Base-by-base conservation (phyloP, 2,113 vertebrate species). In the Cyanoliseus patagonus region DNA sequence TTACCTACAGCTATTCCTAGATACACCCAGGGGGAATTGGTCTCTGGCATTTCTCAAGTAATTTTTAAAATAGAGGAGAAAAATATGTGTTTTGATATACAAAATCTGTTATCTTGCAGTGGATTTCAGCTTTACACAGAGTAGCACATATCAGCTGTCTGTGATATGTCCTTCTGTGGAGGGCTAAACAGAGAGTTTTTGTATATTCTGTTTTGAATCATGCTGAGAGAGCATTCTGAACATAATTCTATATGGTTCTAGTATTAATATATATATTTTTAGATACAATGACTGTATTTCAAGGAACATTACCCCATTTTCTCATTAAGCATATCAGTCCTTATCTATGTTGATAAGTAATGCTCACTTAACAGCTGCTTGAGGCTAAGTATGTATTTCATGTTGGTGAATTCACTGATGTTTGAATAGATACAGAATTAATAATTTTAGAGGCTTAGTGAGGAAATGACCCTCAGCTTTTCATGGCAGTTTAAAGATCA, bases 331-430 rank as follows among this genome's bases (percentile, higher is more conserved):
- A 1, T 47, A 78, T 75, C 55, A 77, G 3, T 68, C 30, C 35
- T 72, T 90, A 75, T 81, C 51, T 75, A 20, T 88, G 59, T 70
- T 77, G 80, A 69, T 82, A 83, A 63, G 27, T 64, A 63, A 78
- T 0, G 0, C 82, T 90, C 44, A 80, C 49, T 96, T 97, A 97
- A 93, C 83, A 96, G 95, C 96, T 97, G 92, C 95, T 83, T 85
- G 93, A 95, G 96, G 96, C 94, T 96, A 97, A 97, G 81, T 96
- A 88, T 25, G 55, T 69, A 44, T 96, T 97, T 94, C 7, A 9
- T 77, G 67, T 94, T 75, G 35, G 63, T 86, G 83, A 35, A 27
- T 84, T 75, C 70, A 28, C 11, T 23, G 13, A 37, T 90, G 42
- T 83, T 70, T 96, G 94, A 94, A 11, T 12, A 74, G 63, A 73